These are phyloP conservation scores for Bathynomus jamesi DNA, from an alignment of 1,140 invertebrate genomes.

Conservation along the genomic window DNA sequence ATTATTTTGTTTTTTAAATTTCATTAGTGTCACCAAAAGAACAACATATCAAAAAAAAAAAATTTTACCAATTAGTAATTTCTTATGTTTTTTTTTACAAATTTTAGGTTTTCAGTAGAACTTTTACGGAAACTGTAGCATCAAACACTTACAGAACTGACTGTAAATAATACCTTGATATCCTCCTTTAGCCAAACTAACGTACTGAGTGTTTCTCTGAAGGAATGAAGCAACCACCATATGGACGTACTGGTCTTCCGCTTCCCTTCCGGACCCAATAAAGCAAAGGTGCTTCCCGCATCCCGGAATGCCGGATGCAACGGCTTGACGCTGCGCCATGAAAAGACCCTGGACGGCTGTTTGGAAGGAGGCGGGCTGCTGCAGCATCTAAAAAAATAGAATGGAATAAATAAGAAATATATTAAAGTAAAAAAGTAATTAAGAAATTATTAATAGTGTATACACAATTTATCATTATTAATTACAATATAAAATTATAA, in stretches of 20 bases:
- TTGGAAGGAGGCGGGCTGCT: slow-evolving; percentile 86
- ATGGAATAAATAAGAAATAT: no score
- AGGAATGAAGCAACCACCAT: slow-evolving; percentile 98
- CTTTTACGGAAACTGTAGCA: no score
- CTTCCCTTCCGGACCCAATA: slow-evolving; percentile 86
- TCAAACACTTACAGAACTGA: no score
- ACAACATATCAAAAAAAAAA: no score
- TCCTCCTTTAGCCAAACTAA: slow-evolving; percentile 85
- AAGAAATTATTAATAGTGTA: slow-evolving; percentile 8
- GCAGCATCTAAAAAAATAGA: slow-evolving; percentile 64
- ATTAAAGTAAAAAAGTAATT: not conserved
- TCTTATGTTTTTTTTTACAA: no score
- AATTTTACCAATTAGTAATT: no score
- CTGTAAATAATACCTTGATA: slow-evolving; percentile 54
- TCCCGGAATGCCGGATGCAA: slow-evolving; percentile 76
- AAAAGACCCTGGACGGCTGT: slow-evolving; percentile 90
- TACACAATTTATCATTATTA: no score
- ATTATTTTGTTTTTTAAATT: no score
- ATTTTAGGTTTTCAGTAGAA: no score
- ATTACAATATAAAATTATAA: no score
- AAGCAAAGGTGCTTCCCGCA: slow-evolving; percentile 96
- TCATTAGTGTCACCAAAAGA: no score
- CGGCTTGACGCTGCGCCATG: slow-evolving; percentile 78
- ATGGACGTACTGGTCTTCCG: slow-evolving; percentile 93
- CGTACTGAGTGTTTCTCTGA: slow-evolving; percentile 84